Evolutionary conservation across 2,797 vertebrate species (phyloP).

Genomic region (Tangara arthus): DNA sequence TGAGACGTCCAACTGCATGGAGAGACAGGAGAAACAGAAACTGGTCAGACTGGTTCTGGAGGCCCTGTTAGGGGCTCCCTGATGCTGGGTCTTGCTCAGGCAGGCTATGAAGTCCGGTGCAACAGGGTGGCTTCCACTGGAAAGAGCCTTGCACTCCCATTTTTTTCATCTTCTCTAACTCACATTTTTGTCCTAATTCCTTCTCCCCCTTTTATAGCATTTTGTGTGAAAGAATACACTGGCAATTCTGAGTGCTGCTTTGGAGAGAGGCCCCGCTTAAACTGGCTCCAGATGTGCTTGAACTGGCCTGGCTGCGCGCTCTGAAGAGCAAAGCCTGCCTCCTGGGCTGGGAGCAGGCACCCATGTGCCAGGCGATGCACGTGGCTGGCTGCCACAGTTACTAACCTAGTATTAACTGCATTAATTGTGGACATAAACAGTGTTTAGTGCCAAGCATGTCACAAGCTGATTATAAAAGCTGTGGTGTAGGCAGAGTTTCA

Average conservation of each 20-base stretch:
- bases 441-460: slow-evolving; percentile 26
- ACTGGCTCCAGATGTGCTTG: slow-evolving; percentile 25
- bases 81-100: background rate
- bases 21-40: background rate
- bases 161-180: background rate
- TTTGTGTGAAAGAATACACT: background rate
- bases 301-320: background rate
- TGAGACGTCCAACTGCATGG: background rate
- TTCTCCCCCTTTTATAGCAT: background rate
- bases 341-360: background rate
- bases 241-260: background rate
- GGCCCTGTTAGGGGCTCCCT: background rate
- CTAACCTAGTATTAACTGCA: slow-evolving; percentile 24
- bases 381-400: slow-evolving; percentile 15
- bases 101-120: background rate
- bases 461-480: slow-evolving; percentile 45
- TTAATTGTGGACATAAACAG: slow-evolving; percentile 50
- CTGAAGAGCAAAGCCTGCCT: background rate
- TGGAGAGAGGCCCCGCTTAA: background rate
- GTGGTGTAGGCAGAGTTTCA: slow-evolving; percentile 4
- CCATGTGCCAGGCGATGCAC: slow-evolving; percentile 31
- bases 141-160: background rate
- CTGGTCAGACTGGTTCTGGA: background rate
- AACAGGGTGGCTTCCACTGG: background rate
- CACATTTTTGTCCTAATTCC: background rate